Conservation (phyloP, 2,888 invertebrate species). For the Allygus modestus region DNA sequence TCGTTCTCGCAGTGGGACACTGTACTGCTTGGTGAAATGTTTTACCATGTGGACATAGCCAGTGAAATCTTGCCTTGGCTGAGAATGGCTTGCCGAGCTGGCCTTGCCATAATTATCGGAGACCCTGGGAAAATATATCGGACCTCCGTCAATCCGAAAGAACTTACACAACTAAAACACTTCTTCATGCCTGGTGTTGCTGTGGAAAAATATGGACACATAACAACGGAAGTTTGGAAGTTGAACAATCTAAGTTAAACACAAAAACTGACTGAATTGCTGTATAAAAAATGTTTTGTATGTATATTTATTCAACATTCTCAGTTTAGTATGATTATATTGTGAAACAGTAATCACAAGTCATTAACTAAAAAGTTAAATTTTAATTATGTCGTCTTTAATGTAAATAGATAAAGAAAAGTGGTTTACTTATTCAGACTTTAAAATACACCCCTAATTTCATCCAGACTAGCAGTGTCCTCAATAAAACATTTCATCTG, state of each 20-base stretch:
- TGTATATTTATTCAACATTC: no score
- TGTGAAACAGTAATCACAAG: no score
- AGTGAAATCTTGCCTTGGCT: slow-evolving; percentile 78
- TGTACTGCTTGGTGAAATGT: slow-evolving; percentile 83
- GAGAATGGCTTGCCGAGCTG: slow-evolving; percentile 72
- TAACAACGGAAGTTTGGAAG: slow-evolving; percentile 43
- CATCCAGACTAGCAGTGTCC: no score
- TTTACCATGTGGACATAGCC: slow-evolving; percentile 81
- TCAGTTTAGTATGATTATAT: no score
- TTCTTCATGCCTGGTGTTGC: slow-evolving; percentile 33
- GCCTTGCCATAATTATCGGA: slow-evolving; percentile 77
- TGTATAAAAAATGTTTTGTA: neutral
- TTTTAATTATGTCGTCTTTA: no score
- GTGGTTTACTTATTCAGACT: no score
- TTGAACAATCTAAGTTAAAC: neutral
- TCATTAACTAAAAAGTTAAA: no score
- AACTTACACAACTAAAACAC: slow-evolving; percentile 26
- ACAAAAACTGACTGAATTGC: neutral
- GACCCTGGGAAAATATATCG: slow-evolving; percentile 78
- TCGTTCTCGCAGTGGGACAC: slow-evolving; percentile 75
- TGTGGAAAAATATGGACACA: slow-evolving; percentile 49
- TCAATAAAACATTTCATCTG: no score
- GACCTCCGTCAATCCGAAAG: neutral
- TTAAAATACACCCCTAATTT: no score
- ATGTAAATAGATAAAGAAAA: no score